These are phyloP conservation scores for Alces alces DNA, from an alignment of 2,113 vertebrate species.

Conservation along the genomic window DNA sequence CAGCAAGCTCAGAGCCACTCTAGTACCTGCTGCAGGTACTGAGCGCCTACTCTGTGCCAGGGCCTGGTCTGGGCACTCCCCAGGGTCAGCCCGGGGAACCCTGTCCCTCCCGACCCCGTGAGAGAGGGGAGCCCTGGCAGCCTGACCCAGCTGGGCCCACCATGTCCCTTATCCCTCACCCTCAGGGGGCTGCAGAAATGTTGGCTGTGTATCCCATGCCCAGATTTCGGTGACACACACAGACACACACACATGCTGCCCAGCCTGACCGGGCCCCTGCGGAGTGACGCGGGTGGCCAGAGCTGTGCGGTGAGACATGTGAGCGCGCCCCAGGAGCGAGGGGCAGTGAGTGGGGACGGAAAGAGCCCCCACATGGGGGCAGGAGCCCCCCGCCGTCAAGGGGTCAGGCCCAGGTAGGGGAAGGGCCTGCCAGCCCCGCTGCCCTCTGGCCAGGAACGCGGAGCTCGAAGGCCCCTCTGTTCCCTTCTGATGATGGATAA, in stretches of 20 bases:
- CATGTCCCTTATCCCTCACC: too few relatives aligned
- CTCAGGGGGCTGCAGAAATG: not conserved
- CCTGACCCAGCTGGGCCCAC: not conserved
- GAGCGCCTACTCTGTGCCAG: not conserved
- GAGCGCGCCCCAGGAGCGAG: not conserved
- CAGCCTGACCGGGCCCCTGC: rapidly evolving
- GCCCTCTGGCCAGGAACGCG: not conserved
- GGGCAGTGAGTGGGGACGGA: not conserved
- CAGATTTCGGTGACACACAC: not conserved
- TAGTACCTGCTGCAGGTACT: not conserved
- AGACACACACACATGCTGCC: rapidly evolving
- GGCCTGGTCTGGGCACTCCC: not conserved
- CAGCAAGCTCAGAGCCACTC: not conserved
- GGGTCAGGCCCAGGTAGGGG: not conserved
- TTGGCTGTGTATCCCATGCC: not conserved
- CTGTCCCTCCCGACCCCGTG: rapidly evolving
- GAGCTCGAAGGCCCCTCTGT: not conserved
- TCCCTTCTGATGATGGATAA: conserved; percentile 77
- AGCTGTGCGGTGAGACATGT: not conserved
- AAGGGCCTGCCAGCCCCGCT: rapidly evolving
- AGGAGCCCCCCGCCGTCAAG: not conserved
- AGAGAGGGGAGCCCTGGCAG: not conserved
- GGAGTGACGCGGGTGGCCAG: rapidly evolving
- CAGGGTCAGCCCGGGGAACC: rapidly evolving
- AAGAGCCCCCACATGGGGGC: not conserved